Conservation (phyloP, 1,140 invertebrate genomes). For the Zaprionus nigranus region DNA sequence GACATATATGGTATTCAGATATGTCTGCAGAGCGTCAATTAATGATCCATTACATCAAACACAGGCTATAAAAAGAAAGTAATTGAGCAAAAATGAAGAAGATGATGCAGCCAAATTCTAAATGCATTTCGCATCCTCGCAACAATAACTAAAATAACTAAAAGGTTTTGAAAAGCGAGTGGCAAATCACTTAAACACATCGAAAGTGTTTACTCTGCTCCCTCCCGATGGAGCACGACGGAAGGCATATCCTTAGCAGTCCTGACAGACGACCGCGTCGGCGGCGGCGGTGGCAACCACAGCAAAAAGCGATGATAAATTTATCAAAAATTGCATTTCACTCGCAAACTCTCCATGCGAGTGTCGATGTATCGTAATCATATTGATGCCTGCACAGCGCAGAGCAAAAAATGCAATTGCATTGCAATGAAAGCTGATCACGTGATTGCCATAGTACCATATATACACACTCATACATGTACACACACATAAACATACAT, state of each 20-base stretch:
- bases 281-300: slow-evolving; percentile 10
- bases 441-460: slow-evolving; percentile 54
- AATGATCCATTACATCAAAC: neutral
- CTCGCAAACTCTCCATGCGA: slow-evolving; percentile 15
- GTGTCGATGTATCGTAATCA: slow-evolving; percentile 20
- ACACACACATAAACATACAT: neutral
- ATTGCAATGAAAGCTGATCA: slow-evolving; percentile 54
- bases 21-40: neutral
- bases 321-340: slow-evolving; percentile 36
- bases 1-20: too few relatives aligned
- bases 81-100: neutral
- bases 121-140: neutral
- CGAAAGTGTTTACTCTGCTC: slow-evolving; percentile 1
- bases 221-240: neutral
- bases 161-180: neutral
- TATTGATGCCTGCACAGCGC: slow-evolving; percentile 24
- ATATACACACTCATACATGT: slow-evolving; percentile 1
- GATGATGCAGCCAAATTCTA: slow-evolving; percentile 1
- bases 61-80: neutral
- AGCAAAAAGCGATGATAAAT: slow-evolving; percentile 44
- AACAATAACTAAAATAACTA: neutral
- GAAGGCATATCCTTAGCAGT: neutral
- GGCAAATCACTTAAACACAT: slow-evolving; percentile 32
- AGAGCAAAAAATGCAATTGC: slow-evolving; percentile 51
- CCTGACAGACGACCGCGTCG: slow-evolving; percentile 21